Evolutionary conservation across 92 coral and sea anemone genomes (phyloP).

Genomic region (Virgularia gustaviana): DNA sequence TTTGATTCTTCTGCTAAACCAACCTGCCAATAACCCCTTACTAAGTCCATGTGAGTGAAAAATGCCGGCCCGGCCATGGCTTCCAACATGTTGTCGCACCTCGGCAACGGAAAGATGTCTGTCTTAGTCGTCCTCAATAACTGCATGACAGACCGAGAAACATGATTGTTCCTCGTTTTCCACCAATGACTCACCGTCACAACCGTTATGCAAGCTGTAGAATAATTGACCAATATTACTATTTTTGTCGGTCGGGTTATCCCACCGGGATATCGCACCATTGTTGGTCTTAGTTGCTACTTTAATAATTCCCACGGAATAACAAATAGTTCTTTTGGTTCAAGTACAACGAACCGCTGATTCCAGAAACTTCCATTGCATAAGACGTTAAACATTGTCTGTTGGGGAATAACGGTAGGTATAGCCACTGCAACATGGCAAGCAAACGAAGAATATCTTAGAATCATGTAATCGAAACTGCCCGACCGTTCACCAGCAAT

Average conservation of each 20-base stretch:
- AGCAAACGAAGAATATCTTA: background rate
- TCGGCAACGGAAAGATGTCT: slow-evolving; percentile 28
- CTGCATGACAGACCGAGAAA: background rate
- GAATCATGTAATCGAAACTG: background rate
- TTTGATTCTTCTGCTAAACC: no score
- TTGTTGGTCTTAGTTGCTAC: slow-evolving; percentile 27
- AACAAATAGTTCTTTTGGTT: slow-evolving; percentile 23
- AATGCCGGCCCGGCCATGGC: slow-evolving; percentile 35
- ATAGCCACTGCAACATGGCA: slow-evolving; percentile 23
- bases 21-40: no score
- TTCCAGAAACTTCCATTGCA: slow-evolving; percentile 25
- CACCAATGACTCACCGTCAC: background rate
- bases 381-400: slow-evolving; percentile 17
- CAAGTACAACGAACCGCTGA: slow-evolving; percentile 16
- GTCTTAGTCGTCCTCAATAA: slow-evolving; percentile 4
- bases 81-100: slow-evolving; percentile 42
- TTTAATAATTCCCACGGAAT: slow-evolving; percentile 23
- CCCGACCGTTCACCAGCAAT: background rate
- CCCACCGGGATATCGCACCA: no score
- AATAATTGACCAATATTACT: slow-evolving; percentile 31
- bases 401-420: slow-evolving; percentile 16
- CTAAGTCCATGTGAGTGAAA: slow-evolving; percentile 35
- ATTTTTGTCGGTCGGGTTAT: slow-evolving; percentile 6
- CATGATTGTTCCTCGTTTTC: background rate
- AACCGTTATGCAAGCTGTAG: background rate